These are phyloP conservation scores for Odontamblyopus lacepedii DNA, from an alignment of 2,797 vertebrate genomes.

Conservation along the genomic window DNA sequence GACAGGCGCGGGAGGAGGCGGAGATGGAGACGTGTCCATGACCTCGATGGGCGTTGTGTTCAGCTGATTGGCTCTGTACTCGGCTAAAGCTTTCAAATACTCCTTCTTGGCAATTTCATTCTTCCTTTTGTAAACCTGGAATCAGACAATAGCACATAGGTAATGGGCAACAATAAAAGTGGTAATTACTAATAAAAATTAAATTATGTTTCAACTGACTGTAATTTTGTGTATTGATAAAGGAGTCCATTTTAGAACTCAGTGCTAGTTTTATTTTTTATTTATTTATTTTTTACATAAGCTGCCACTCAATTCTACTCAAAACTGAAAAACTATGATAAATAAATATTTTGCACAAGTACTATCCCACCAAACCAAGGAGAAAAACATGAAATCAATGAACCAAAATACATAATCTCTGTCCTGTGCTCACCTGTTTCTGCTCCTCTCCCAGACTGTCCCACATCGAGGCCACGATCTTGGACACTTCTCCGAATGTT, in stretches of 20 bases:
- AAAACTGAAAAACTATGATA: no score
- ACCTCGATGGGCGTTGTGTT: constrained; percentile 80
- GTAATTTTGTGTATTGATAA: no score
- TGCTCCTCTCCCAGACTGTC: constrained; percentile 93
- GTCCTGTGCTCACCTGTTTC: constrained; percentile 81
- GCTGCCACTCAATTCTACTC: no score
- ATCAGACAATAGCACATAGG: neutral
- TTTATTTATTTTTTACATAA: no score
- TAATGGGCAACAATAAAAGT: neutral
- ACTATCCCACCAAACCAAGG: no score
- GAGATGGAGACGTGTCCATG: constrained; percentile 80
- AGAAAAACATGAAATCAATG: no score
- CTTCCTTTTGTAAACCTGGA: constrained; percentile 92
- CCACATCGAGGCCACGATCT: constrained; percentile 96
- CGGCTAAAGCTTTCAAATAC: constrained; percentile 86
- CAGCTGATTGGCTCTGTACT: constrained; percentile 80
- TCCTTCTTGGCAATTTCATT: constrained; percentile 91
- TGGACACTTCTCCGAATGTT: constrained; percentile 91
- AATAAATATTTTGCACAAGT: no score
- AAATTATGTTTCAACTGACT: no score
- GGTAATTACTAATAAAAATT: no score
- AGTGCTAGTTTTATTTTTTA: no score
- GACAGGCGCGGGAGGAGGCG: constrained; percentile 54
- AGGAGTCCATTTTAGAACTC: no score
- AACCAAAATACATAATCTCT: no score